Percentiles rank a stretch among this genome's conserved stretches.
Conservation (phyloP, 2,113 vertebrate species). For the Cichladusa arquata region DNA sequence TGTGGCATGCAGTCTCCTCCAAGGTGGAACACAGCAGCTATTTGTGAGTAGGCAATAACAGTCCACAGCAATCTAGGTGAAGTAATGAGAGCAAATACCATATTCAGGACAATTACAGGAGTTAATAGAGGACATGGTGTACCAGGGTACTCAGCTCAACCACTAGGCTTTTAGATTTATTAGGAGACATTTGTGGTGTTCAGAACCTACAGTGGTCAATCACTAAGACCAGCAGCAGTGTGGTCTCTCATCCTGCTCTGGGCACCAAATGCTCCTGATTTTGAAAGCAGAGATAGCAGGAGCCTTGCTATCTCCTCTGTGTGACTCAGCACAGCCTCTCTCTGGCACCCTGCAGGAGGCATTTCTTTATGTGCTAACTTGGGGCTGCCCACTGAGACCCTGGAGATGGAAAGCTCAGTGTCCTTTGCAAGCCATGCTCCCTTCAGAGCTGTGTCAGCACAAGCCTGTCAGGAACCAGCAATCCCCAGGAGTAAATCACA, state of each 20-base stretch:
- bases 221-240: accelerated
- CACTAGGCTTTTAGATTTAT: neutral
- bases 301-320: neutral
- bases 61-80: neutral
- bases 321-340: neutral
- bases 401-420: neutral
- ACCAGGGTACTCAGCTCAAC: neutral
- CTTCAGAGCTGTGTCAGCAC: neutral
- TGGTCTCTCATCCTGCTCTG: neutral
- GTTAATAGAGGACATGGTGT: neutral
- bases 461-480: neutral
- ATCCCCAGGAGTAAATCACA: neutral
- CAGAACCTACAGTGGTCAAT: neutral
- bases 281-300: neutral
- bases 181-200: neutral
- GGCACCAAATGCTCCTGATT: neutral
- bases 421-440: neutral
- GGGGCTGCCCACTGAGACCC: neutral
- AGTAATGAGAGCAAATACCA: constrained; percentile 8
- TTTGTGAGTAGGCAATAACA: constrained; percentile 21
- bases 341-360: neutral
- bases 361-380: neutral
- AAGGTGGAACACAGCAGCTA: constrained; percentile 37
- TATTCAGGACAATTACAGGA: neutral
- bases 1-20: neutral